Percentiles rank a stretch among this genome's conserved stretches.
These are phyloP conservation scores for Cyprinella venusta DNA, from an alignment of 2,797 vertebrate species.

Conservation along the genomic window DNA sequence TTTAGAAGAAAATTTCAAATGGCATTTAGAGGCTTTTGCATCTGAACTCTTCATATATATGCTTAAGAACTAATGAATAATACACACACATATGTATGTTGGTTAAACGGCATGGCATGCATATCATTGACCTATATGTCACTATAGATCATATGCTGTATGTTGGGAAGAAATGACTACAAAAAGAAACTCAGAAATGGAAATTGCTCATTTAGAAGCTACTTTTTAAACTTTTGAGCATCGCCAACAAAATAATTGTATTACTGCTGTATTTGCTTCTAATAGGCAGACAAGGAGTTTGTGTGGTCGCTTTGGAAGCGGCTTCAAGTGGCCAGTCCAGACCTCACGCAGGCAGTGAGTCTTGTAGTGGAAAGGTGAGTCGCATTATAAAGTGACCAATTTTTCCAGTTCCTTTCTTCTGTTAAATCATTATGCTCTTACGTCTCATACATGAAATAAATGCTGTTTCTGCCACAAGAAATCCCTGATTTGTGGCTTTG, in stretches of 20 bases:
- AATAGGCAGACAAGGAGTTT: conserved; percentile 95
- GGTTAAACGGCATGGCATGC: too few relatives aligned
- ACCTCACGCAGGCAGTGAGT: conserved; percentile 88
- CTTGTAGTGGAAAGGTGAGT: conserved; percentile 92
- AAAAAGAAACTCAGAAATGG: background rate
- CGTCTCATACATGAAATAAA: conserved; percentile 48
- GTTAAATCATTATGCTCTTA: conserved; percentile 27
- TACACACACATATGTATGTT: too few relatives aligned
- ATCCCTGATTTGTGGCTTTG: conserved; percentile 68
- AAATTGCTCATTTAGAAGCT: background rate
- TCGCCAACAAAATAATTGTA: background rate
- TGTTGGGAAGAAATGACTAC: background rate
- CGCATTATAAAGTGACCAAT: conserved; percentile 41
- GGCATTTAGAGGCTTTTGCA: too few relatives aligned
- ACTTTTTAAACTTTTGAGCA: background rate
- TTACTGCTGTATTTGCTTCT: conserved; percentile 42
- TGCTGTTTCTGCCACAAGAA: conserved; percentile 62
- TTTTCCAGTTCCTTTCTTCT: conserved; percentile 16
- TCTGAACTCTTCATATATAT: background rate
- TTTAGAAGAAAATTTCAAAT: too few relatives aligned
- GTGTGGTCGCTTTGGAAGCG: conserved; percentile 95
- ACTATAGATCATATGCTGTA: too few relatives aligned
- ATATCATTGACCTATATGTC: too few relatives aligned
- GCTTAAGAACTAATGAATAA: too few relatives aligned
- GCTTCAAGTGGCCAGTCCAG: conserved; percentile 88